A percentile compares a stretch with the other conserved stretches of the same genome.
These are phyloP conservation scores for Cataglyphis altisquamis DNA, from an alignment of 2,888 invertebrate genomes.

Conservation along the genomic window DNA sequence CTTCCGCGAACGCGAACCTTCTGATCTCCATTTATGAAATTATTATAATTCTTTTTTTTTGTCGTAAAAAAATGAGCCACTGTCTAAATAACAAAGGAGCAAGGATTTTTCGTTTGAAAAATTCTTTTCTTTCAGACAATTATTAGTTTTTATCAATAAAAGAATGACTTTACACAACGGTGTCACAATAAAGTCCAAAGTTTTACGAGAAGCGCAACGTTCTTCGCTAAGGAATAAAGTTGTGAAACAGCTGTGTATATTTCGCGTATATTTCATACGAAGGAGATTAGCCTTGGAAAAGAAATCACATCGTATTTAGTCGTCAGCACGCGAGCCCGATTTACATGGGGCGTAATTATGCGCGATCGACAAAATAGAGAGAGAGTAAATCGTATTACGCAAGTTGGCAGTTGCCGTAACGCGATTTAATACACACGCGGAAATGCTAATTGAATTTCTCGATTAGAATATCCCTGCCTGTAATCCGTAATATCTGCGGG, in stretches of 20 bases:
- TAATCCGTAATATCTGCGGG: constrained; percentile 49
- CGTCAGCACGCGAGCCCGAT: constrained; percentile 6
- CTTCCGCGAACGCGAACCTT: background rate
- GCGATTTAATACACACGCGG: constrained; percentile 46
- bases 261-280: constrained; percentile 11
- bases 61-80: background rate
- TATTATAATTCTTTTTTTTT: background rate
- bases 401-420: constrained; percentile 51
- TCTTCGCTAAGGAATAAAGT: background rate
- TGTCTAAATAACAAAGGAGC: background rate
- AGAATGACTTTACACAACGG: background rate
- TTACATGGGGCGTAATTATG: constrained; percentile 40
- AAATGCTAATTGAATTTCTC: constrained; percentile 57
- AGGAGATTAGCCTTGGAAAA: constrained; percentile 15
- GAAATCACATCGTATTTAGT: constrained; percentile 29
- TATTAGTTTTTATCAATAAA: background rate
- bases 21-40: constrained; percentile 6
- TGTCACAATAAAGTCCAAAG: background rate
- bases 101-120: background rate
- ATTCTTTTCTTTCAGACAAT: background rate
- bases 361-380: constrained; percentile 50
- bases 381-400: constrained; percentile 47
- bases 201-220: background rate
- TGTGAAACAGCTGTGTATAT: background rate
- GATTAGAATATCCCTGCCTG: constrained; percentile 49